Base-by-base conservation (phyloP, 2,113 vertebrate genomes). In the Synchiropus splendidus region DNA sequence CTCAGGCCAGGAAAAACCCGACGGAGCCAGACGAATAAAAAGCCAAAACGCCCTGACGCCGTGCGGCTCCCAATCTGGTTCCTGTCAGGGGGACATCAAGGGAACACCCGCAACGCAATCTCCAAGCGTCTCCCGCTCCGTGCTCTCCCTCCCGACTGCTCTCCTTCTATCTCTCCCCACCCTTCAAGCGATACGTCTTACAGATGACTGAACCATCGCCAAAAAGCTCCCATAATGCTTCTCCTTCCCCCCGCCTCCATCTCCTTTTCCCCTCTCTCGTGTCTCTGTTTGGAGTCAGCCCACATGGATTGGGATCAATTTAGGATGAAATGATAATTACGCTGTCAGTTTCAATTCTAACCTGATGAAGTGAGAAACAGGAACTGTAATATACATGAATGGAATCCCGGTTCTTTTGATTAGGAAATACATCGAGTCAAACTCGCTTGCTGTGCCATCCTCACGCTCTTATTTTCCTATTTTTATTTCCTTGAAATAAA, bases 21-120 rank as follows among this genome's bases (percentile, higher is more conserved):
- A 58, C 30, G 72, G 83, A 84, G 80, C 80, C 81, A 84, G 80
- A 86, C 79, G 69, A 82, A 82, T 80, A 78, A 81, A 85, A 82
- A 80, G 64, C 72, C 71, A 67, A 75, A 80, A 45, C 16, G 77
- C 61, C 68, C 68, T 70, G 83, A 83, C 79, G 78, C 64, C 70
- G 64, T 51, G 59, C 65, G 65, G 52, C 78, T 83, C 74, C 71
- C 72, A 85, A 83, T 85, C 84, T 83, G 84, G 82, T 82, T 86
- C 83, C 83, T 86, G 84, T 85, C 84, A 86, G 80, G 67, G 73
- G 75, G 78, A 82, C 86, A 86, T 86, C 84, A 86, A 83, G 83
- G 75, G 83, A 86, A 87, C 84, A 86, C 86, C 86, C 84, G 83
- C 84, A 85, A 86, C 54, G 83, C 83, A 86, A 84, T 84, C 85